phyloP scores from a whole-genome alignment of 1,140 invertebrate genomes.

The Pseudobourletiella spinata region DNA sequence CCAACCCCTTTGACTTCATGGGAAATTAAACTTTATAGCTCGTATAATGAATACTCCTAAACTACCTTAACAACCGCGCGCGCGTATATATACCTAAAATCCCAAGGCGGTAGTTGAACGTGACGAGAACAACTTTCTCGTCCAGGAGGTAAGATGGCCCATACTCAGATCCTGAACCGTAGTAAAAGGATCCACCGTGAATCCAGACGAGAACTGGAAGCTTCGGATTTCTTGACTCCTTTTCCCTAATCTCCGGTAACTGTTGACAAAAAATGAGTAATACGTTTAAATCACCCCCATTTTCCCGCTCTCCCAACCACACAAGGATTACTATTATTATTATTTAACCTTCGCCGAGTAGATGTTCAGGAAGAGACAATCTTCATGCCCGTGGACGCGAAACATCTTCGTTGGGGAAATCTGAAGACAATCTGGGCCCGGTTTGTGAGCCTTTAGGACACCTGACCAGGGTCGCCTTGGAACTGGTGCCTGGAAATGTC shows the following conservation, averaged over 20 bases:
- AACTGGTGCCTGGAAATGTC: constrained; percentile 12
- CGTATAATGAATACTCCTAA: no score
- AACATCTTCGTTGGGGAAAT: not conserved
- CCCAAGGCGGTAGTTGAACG: constrained; percentile 9
- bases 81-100: constrained; percentile 6
- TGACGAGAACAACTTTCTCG: constrained; percentile 11
- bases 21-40: no score
- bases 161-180: constrained; percentile 3
- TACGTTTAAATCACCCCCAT: no score
- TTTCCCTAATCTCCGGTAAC: no score
- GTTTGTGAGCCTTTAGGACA: not conserved
- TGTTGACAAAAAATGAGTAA: no score
- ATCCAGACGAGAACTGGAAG: constrained; percentile 9
- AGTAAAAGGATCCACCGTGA: constrained; percentile 14
- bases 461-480: constrained; percentile 3
- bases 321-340: no score
- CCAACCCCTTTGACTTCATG: no score
- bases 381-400: constrained; percentile 6
- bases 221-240: not conserved
- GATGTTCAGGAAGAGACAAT: constrained; percentile 10
- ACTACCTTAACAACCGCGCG: no score
- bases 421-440: constrained; percentile 12
- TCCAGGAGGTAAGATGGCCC: constrained; percentile 10
- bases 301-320: no score
- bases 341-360: not conserved